Conservation (phyloP, 2,888 invertebrate species). For the Ligdia adustata region DNA sequence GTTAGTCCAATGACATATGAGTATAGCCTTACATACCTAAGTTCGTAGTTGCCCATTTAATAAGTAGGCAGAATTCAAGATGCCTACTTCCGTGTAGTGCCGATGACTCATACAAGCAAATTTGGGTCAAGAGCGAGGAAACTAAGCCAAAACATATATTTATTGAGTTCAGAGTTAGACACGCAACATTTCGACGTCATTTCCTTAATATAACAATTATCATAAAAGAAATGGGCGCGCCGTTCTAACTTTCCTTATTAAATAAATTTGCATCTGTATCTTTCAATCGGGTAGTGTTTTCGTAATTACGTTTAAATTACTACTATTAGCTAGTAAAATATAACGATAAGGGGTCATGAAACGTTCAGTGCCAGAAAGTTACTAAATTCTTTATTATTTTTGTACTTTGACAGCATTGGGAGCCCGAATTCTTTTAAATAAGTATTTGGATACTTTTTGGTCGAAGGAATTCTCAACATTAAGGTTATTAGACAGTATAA, state of each 20-base stretch:
- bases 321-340: background rate
- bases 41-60: too few species aligned
- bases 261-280: conserved; percentile 16
- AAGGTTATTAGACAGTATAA: too few species aligned
- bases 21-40: too few species aligned
- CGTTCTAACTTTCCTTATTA: conserved; percentile 8
- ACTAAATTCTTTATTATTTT: too few species aligned
- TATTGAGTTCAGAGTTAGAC: conserved; percentile 10
- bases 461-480: too few species aligned
- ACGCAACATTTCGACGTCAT: conserved; percentile 18
- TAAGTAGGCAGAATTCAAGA: background rate
- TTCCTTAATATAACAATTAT: conserved; percentile 20
- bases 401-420: too few species aligned
- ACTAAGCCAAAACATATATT: conserved; percentile 12
- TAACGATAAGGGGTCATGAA: background rate
- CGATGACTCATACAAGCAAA: conserved; percentile 7
- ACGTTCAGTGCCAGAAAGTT: too few species aligned
- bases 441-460: too few species aligned
- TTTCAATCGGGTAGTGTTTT: conserved; percentile 4
- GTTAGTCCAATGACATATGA: too few species aligned
- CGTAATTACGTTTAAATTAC: too few species aligned
- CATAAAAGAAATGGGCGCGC: conserved; percentile 15
- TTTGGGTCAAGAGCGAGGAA: conserved; percentile 19
- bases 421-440: too few species aligned
- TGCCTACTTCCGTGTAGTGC: background rate